Percentiles rank a stretch among this genome's conserved stretches.
Evolutionary conservation across 2,113 vertebrate genomes (phyloP).

Genomic region (Syrrhaptes paradoxus): DNA sequence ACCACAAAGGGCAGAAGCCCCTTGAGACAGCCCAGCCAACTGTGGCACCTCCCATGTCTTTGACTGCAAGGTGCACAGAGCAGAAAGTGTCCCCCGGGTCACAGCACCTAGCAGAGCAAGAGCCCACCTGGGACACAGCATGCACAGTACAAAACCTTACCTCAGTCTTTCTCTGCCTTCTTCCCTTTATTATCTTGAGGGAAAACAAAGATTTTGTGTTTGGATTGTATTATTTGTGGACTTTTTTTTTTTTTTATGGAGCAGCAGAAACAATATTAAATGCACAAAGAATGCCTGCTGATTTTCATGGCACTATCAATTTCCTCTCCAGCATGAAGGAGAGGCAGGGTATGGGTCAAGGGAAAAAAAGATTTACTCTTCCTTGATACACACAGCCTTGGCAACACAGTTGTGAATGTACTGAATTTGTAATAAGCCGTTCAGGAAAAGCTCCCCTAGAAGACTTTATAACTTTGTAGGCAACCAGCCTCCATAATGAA

Average conservation of each 20-base stretch:
- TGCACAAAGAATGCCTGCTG: background rate
- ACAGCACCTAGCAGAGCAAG: background rate
- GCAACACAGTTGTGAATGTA: background rate
- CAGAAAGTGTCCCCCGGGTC: background rate
- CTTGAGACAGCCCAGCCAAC: background rate
- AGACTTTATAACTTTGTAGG: slow-evolving; percentile 10
- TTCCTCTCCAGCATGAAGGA: background rate
- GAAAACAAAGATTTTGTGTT: background rate
- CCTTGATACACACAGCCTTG: background rate
- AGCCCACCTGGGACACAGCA: background rate
- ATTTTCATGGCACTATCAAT: background rate
- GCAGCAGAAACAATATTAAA: background rate
- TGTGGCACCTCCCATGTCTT: background rate
- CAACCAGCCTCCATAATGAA: background rate
- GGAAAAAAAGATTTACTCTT: background rate
- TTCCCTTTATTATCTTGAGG: background rate
- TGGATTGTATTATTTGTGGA: background rate
- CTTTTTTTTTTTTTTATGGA: background rate
- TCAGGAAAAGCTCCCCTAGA: background rate
- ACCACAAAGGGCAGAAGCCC: background rate
- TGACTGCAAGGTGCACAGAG: background rate
- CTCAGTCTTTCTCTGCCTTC: background rate
- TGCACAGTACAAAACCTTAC: background rate
- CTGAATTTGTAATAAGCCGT: slow-evolving; percentile 3
- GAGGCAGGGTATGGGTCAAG: background rate